phyloP scores from a whole-genome alignment of 1,140 invertebrate species.

The Oreohelix idahoensis region DNA sequence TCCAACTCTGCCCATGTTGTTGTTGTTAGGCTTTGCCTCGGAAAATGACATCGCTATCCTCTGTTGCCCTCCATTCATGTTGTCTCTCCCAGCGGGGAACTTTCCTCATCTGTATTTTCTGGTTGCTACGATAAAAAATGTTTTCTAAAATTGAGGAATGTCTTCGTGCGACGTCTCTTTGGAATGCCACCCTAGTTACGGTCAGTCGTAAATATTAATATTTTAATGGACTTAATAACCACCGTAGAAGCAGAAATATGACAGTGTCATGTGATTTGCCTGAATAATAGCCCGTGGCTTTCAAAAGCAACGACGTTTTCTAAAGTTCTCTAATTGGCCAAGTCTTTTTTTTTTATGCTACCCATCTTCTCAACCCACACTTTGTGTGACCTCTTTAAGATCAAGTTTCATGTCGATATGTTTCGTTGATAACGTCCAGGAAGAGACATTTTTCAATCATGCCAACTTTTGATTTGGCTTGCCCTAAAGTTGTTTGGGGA shows the following conservation, averaged over 20 bases:
- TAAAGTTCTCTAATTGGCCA: not conserved
- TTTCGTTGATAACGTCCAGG: not conserved
- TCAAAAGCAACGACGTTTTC: not conserved
- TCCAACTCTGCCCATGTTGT: not conserved
- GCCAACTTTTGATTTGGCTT: too few species aligned
- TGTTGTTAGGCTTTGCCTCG: not conserved
- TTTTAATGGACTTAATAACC: conserved; percentile 12
- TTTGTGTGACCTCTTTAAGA: not conserved
- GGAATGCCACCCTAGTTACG: not conserved
- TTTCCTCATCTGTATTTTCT: not conserved
- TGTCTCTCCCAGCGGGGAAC: not conserved
- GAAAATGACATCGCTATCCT: not conserved
- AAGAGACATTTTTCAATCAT: too few species aligned
- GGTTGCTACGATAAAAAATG: not conserved
- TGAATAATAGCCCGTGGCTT: not conserved
- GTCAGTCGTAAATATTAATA: conserved; percentile 1
- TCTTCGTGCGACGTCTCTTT: not conserved
- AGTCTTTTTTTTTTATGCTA: not conserved
- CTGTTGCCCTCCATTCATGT: not conserved
- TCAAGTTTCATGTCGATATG: not conserved
- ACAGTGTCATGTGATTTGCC: not conserved
- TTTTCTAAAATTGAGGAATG: not conserved
- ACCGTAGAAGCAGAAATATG: not conserved
- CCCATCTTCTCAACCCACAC: not conserved
- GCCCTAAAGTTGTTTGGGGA: too few species aligned